These are phyloP conservation scores for Agapornis canus DNA, from an alignment of 2,797 vertebrate genomes.

Conservation along the genomic window DNA sequence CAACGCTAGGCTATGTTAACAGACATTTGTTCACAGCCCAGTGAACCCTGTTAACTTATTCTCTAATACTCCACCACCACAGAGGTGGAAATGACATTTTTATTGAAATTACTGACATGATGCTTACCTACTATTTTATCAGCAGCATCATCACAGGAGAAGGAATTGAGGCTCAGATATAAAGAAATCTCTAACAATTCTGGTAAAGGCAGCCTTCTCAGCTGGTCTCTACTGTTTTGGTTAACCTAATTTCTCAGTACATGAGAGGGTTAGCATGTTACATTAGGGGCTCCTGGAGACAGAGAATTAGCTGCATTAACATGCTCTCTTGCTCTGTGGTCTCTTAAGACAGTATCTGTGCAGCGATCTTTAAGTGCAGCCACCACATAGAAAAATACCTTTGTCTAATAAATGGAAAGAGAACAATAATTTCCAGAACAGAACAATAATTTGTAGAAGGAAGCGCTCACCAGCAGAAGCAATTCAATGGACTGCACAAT, in stretches of 20 bases:
- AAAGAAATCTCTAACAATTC: background rate
- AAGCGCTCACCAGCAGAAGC: background rate
- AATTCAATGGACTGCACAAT: background rate
- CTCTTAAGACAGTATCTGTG: background rate
- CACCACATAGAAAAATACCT: rapidly evolving
- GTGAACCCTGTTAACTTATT: background rate
- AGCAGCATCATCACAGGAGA: background rate
- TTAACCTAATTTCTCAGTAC: background rate
- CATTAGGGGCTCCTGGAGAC: background rate
- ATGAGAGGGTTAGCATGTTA: rapidly evolving
- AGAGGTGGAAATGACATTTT: background rate
- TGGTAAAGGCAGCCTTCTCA: background rate
- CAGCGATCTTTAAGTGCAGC: background rate
- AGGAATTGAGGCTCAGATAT: background rate
- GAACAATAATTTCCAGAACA: background rate
- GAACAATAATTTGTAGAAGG: background rate
- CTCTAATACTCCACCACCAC: background rate
- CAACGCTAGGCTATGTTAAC: background rate
- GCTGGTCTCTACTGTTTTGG: background rate
- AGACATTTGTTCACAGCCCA: background rate
- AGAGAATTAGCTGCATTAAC: background rate
- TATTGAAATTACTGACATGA: background rate
- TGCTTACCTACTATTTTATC: background rate
- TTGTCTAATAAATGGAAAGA: background rate
- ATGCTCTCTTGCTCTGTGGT: background rate